Evolutionary conservation across 2,113 vertebrate genomes (phyloP), one percentile per base, ranked within the genome.

Genomic region (Callionymus lyra): DNA sequence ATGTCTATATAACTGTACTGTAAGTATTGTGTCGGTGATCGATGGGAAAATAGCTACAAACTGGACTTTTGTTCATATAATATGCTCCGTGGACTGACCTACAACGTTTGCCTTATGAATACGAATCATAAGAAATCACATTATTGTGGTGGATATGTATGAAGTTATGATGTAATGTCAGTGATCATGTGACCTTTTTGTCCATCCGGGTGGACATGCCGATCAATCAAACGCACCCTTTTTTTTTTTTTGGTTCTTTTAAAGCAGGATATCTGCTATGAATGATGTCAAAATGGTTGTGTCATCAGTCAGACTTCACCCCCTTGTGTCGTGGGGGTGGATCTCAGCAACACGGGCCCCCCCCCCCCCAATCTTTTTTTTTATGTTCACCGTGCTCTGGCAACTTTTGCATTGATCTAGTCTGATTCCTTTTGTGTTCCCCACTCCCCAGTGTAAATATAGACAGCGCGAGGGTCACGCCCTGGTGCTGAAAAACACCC

Each of bases 251-350:
- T 57, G 61, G 49, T 46, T 68, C 59, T 68, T 53, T 50, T 5
- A 64, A 68, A 69, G 72, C 73, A 70, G 74, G 65, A 46, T 63
- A 46, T 32, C 78, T 81, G 76, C 79, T 72, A 66, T 64, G 67
- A 84, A 84, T 86, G 83, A 87, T 87, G 85, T 87, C 85, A 87
- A 84, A 80, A 76, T 73, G 65, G 80, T 74, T 70, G 66, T 68
- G 70, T 71, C n/a, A n/a, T 48, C 54, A 72, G 74, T 62, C 12
- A 59, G 63, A 9, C 48, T 53, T 43, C 37, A 40, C 61, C 76
- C 58, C 66, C 51, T 74, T 62, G 65, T 72, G 61, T 77, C 12
- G 15, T 53, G 43, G 42, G 59, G 54, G 69, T 72, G 50, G 53
- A 65, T 67, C 63, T 54, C 68, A 72, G 57, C 67, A 65, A 74